Evolutionary conservation across 2,888 invertebrate genomes (phyloP).

Genomic region (Netelia melanura): DNA sequence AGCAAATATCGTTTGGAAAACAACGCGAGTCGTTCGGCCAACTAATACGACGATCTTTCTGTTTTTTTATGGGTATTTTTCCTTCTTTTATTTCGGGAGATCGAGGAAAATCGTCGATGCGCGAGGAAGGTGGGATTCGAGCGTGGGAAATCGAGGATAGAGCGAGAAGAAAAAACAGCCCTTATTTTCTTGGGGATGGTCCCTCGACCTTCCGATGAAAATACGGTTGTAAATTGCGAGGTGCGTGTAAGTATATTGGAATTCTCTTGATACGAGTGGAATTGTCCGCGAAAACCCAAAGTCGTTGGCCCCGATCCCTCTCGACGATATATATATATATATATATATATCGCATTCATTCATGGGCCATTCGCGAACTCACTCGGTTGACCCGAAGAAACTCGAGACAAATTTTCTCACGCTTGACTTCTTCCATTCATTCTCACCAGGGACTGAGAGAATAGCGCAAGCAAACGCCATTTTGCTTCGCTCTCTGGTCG

Average conservation of each 20-base stretch:
- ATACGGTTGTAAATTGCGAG: not conserved
- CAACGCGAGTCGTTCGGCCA: too few relatives aligned
- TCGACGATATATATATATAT: not conserved
- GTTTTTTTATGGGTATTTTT: not conserved
- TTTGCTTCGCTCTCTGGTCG: not conserved
- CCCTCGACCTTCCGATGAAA: not conserved
- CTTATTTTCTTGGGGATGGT: not conserved
- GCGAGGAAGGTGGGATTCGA: too few relatives aligned
- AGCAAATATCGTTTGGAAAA: too few relatives aligned
- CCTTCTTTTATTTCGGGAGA: too few relatives aligned
- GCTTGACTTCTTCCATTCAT: constrained; percentile 15
- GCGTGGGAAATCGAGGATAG: not conserved
- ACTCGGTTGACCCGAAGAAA: constrained; percentile 12
- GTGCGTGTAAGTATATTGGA: not conserved
- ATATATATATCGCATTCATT: not conserved
- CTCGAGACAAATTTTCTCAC: constrained; percentile 10
- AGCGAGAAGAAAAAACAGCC: not conserved
- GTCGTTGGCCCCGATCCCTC: not conserved
- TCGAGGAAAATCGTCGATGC: too few relatives aligned
- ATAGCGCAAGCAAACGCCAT: not conserved
- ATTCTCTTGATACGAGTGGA: constrained; percentile 5
- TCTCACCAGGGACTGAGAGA: not conserved
- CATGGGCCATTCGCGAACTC: constrained; percentile 1
- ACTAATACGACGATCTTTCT: not conserved
- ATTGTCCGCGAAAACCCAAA: constrained; percentile 1